A percentile compares a stretch with the other conserved stretches of the same genome.
phyloP scores from a whole-genome alignment of 2,113 vertebrate species.

The Phrynosoma blainvillii region DNA sequence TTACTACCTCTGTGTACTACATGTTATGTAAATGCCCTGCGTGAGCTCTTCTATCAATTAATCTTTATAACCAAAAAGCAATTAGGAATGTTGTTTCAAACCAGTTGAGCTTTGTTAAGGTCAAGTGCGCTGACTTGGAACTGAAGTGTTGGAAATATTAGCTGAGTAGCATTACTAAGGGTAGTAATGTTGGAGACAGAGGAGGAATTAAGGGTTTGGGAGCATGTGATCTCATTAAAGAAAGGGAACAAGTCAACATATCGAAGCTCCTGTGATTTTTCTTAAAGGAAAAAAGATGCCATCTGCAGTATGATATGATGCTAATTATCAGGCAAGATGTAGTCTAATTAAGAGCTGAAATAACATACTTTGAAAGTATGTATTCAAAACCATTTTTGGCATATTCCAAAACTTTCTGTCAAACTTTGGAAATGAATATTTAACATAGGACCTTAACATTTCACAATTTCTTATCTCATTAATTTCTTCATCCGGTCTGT shows the following conservation, averaged over 20 bases:
- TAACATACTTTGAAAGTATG: conserved; percentile 19
- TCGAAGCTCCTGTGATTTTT: conserved; percentile 23
- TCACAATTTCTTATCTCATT: conserved; percentile 12
- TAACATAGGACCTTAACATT: not conserved
- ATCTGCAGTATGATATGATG: conserved; percentile 4
- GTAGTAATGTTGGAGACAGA: not conserved
- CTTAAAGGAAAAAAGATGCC: conserved; percentile 8
- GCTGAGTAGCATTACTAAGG: conserved; percentile 12
- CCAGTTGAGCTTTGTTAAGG: not conserved
- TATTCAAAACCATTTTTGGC: conserved; percentile 17
- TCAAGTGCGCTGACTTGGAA: not conserved
- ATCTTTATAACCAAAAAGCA: not conserved
- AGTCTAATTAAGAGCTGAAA: not conserved
- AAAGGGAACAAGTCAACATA: not conserved
- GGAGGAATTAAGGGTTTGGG: conserved; percentile 4
- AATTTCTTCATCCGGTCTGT: not conserved
- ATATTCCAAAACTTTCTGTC: conserved; percentile 18
- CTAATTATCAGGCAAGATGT: conserved; percentile 17
- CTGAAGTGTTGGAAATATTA: not conserved
- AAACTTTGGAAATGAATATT: conserved; percentile 8
- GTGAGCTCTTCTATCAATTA: not conserved
- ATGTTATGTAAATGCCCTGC: not conserved
- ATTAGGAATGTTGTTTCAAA: not conserved
- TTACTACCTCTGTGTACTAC: not conserved
- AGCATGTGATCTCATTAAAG: conserved; percentile 9